These are phyloP conservation scores for Melanostoma scalare DNA, from an alignment of 2,888 invertebrate species.

Conservation along the genomic window DNA sequence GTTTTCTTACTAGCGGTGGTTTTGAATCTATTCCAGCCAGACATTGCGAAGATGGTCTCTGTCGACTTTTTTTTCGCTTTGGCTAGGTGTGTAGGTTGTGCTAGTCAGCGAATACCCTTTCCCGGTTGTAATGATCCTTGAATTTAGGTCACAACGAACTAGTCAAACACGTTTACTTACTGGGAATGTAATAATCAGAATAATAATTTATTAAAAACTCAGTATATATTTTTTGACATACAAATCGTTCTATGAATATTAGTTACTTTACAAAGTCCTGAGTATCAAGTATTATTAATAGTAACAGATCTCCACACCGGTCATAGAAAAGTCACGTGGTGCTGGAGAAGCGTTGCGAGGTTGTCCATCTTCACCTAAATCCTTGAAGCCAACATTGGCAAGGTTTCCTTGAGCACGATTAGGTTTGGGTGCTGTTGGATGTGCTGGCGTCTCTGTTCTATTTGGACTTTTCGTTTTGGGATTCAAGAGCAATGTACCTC, in stretches of 20 bases:
- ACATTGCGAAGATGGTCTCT: conserved; percentile 77
- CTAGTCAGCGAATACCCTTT: conserved; percentile 75
- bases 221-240: too few relatives aligned
- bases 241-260: too few relatives aligned
- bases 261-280: too few relatives aligned
- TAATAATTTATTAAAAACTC: too few relatives aligned
- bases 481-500: conserved; percentile 76
- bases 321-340: conserved; percentile 60
- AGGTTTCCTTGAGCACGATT: conserved; percentile 68
- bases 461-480: conserved; percentile 71
- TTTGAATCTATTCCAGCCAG: conserved; percentile 77
- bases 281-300: too few relatives aligned
- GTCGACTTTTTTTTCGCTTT: conserved; percentile 67
- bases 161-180: too few relatives aligned
- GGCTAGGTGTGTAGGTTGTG: neutral
- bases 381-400: conserved; percentile 76
- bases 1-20: conserved; percentile 8
- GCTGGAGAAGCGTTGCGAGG: neutral
- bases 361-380: conserved; percentile 60
- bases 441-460: conserved; percentile 12
- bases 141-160: too few relatives aligned
- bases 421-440: conserved; percentile 33
- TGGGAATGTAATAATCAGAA: too few relatives aligned
- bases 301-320: neutral
- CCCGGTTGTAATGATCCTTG: conserved; percentile 53